A percentile compares a stretch with the other conserved stretches of the same genome.
Evolutionary conservation across 2,888 invertebrate species (phyloP).

Genomic region (Chrysomela aeneicollis): DNA sequence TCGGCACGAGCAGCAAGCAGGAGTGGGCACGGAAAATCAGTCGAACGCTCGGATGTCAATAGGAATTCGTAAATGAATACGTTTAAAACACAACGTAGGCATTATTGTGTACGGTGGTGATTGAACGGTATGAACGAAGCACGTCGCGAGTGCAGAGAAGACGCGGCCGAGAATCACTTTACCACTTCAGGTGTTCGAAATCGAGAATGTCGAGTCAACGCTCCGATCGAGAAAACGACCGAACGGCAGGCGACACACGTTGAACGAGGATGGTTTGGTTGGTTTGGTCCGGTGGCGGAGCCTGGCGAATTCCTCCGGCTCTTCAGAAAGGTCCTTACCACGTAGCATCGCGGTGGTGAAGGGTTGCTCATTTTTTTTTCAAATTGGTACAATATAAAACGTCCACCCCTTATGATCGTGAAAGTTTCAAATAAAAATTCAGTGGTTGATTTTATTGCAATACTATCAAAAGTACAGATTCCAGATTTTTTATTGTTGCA

Average conservation of each 20-base stretch:
- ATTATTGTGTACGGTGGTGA: constrained; percentile 38
- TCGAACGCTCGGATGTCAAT: constrained; percentile 16
- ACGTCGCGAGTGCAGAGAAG: constrained; percentile 36
- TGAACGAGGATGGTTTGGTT: constrained; percentile 16
- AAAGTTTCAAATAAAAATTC: too few species aligned
- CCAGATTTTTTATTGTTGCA: too few species aligned
- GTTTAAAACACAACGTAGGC: constrained; percentile 34
- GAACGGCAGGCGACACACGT: constrained; percentile 17
- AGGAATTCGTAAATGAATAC: constrained; percentile 18
- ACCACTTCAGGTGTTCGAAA: constrained; percentile 40
- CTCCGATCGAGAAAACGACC: constrained; percentile 25
- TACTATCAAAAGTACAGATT: too few species aligned
- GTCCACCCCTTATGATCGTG: too few species aligned
- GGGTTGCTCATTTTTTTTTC: too few species aligned
- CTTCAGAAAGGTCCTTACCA: too few species aligned
- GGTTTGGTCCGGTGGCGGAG: constrained; percentile 22
- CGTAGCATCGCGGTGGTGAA: too few species aligned
- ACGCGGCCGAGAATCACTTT: constrained; percentile 38
- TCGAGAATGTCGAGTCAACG: constrained; percentile 34
- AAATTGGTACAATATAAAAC: too few species aligned
- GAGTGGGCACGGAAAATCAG: constrained; percentile 17
- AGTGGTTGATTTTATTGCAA: too few species aligned
- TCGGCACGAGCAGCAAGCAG: constrained; percentile 12
- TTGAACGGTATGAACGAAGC: constrained; percentile 31
- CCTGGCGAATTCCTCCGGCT: constrained; percentile 20